Evolutionary conservation across 2,113 vertebrate genomes (phyloP).

Genomic region (Raphicerus campestris): DNA sequence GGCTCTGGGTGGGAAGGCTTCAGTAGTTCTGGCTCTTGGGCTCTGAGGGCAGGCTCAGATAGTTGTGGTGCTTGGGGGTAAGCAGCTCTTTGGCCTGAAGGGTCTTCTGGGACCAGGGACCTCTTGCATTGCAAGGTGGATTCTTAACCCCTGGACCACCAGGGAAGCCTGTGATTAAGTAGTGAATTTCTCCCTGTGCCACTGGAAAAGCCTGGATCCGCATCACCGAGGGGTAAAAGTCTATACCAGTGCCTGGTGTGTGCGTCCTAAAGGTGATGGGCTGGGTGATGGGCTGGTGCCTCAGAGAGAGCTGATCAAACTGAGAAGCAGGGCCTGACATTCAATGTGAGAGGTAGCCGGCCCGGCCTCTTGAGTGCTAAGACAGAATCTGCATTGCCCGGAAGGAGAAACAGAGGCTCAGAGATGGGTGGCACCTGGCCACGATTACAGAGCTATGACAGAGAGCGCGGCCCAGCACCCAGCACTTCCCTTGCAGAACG

Average conservation of each 20-base stretch:
- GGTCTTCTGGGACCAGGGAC: neutral
- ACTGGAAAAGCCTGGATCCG: neutral
- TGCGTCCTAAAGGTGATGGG: accelerated
- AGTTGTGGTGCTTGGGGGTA: neutral
- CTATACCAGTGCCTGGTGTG: accelerated
- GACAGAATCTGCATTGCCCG: accelerated
- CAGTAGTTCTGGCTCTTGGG: neutral
- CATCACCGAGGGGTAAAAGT: accelerated
- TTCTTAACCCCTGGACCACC: neutral
- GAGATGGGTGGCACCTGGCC: neutral
- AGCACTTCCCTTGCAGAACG: too few species aligned
- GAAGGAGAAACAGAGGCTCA: neutral
- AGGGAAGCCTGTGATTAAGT: neutral
- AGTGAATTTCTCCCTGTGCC: neutral
- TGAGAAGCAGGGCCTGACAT: too few species aligned
- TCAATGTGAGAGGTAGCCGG: neutral
- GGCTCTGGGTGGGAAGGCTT: neutral
- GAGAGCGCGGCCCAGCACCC: neutral
- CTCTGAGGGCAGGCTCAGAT: neutral
- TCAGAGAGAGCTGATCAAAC: accelerated
- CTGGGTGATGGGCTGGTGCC: neutral
- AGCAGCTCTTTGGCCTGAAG: neutral
- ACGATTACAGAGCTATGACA: too few species aligned
- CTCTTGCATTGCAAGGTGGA: neutral
- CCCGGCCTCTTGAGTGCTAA: neutral